Evolutionary conservation across 2,888 invertebrate genomes (phyloP).

Genomic region (Melanchra persicariae): DNA sequence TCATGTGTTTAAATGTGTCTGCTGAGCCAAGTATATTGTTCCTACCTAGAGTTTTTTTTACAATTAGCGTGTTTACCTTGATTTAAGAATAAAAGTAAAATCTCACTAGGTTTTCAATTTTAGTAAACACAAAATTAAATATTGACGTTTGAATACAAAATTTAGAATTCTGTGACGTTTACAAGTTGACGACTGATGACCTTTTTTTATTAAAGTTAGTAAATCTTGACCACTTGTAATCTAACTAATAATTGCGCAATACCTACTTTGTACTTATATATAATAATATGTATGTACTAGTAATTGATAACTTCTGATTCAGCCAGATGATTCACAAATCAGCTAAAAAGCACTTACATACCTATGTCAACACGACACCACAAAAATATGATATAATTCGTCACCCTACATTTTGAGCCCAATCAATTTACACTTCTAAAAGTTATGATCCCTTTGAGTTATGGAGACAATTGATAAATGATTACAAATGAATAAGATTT

Average conservation of each 20-base stretch:
- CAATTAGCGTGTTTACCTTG: neutral
- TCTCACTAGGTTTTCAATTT: too few species aligned
- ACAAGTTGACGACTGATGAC: too few species aligned
- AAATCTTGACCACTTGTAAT: too few species aligned
- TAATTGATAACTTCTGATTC: neutral
- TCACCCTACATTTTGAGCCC: constrained; percentile 26
- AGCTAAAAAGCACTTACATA: neutral
- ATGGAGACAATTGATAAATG: constrained; percentile 50
- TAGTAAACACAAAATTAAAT: too few species aligned
- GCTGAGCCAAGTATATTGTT: neutral
- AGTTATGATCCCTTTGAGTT: constrained; percentile 45
- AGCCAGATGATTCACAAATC: constrained; percentile 15
- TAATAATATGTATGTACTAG: neutral
- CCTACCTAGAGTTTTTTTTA: neutral
- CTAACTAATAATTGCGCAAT: neutral
- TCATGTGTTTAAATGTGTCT: too few species aligned
- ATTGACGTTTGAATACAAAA: too few species aligned
- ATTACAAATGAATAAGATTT: constrained; percentile 56
- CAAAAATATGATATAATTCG: constrained; percentile 38
- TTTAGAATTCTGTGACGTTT: too few species aligned
- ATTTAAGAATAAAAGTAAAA: neutral
- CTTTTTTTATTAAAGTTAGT: too few species aligned
- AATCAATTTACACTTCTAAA: constrained; percentile 40
- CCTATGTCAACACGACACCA: constrained; percentile 9
- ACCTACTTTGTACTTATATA: neutral